phyloP scores from a whole-genome alignment of 2,888 invertebrate genomes.

The Elmis aenea region DNA sequence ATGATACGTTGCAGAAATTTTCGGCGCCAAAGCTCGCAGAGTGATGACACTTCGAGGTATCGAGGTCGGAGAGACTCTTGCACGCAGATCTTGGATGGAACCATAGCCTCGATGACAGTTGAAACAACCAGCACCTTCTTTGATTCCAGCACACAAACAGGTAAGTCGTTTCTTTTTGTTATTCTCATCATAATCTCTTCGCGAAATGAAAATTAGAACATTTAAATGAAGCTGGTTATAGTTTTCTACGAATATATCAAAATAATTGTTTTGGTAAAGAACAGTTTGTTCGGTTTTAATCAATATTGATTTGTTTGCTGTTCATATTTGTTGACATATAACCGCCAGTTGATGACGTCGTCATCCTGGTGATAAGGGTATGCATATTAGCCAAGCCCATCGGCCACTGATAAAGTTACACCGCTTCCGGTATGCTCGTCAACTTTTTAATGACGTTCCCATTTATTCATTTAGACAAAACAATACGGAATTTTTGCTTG shows the following conservation, averaged over 20 bases:
- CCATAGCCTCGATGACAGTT: slow-evolving; percentile 87
- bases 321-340: too few relatives aligned
- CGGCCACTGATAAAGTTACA: slow-evolving; percentile 15
- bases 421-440: slow-evolving; percentile 18
- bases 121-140: slow-evolving; percentile 90
- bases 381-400: slow-evolving; percentile 7
- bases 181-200: too few relatives aligned
- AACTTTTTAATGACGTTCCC: slow-evolving; percentile 19
- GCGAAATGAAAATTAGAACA: too few relatives aligned
- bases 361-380: slow-evolving; percentile 11
- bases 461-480: slow-evolving; percentile 24
- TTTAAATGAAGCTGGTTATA: too few relatives aligned
- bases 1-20: slow-evolving; percentile 90
- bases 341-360: too few relatives aligned
- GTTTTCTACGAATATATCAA: too few relatives aligned
- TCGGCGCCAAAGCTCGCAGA: slow-evolving; percentile 84
- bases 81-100: slow-evolving; percentile 87
- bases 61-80: slow-evolving; percentile 78
- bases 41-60: slow-evolving; percentile 70
- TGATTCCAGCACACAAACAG: slow-evolving; percentile 89
- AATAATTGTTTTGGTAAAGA: too few relatives aligned
- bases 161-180: slow-evolving; percentile 55
- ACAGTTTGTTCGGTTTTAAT: too few relatives aligned
- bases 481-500: slow-evolving; percentile 33
- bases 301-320: too few relatives aligned